These are phyloP conservation scores for Apamea anceps DNA, from an alignment of 2,888 invertebrate genomes.

Conservation along the genomic window DNA sequence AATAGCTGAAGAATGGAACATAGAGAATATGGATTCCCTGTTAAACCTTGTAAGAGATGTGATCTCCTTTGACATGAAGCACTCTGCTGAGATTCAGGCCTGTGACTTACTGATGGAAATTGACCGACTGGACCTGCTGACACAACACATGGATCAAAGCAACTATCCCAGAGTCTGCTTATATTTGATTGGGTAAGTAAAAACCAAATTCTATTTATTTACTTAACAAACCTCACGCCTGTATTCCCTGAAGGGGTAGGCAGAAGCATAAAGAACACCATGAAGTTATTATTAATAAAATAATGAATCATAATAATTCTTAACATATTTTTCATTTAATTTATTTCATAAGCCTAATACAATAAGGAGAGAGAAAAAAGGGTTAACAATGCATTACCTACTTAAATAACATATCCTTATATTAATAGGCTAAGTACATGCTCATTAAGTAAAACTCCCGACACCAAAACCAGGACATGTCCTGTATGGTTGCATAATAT, in stretches of 20 bases:
- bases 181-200: slow-evolving; percentile 92
- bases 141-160: slow-evolving; percentile 96
- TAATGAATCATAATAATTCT: neutral
- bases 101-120: slow-evolving; percentile 99
- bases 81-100: slow-evolving; percentile 99
- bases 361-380: no score
- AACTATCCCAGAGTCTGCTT: slow-evolving; percentile 98
- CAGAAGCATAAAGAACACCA: neutral
- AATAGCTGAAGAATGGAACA: slow-evolving; percentile 96
- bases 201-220: neutral
- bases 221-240: neutral
- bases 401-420: no score
- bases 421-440: no score
- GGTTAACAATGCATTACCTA: no score
- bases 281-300: neutral
- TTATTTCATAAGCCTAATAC: no score
- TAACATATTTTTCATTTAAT: neutral
- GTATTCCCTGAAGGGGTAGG: neutral
- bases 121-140: slow-evolving; percentile 96
- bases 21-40: slow-evolving; percentile 90
- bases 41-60: slow-evolving; percentile 96
- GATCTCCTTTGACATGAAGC: slow-evolving; percentile 98
- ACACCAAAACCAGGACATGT: no score
- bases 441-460: no score
- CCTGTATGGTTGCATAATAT: neutral